Base-by-base conservation (phyloP, 2,113 vertebrate genomes). In the Anoura caudifer region DNA sequence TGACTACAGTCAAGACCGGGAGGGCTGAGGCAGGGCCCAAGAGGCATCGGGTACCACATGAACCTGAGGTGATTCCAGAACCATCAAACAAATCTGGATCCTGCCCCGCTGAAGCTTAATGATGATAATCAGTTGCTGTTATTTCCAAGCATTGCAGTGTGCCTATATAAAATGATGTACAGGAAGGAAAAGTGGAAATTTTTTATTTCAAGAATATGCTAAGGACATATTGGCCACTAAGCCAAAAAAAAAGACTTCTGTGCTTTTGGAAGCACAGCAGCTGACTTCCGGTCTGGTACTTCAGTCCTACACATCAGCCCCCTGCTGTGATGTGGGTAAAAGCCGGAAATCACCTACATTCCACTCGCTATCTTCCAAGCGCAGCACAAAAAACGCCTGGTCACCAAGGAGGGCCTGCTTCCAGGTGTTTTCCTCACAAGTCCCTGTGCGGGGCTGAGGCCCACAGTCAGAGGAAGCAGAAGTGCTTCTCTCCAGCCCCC, bases 321-420 rank as follows among this genome's bases (percentile, higher is more conserved):
- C 70, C 56, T 4, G 45, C 47, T 12, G 63, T 2, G 73, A 83
- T 6, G 8, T 69, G 15, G 69, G 31, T 47, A 19, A 36, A 45
- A 63, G 33, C 70, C 28, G 11, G 83, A 36, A 67, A 26, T 6
- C 90, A 26, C n/a, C 79, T n/a, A 50, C n/a, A 43, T 47, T 83
- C 47, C 15, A 2, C 54, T 82, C 73, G 22, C 54, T 22, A 1
- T 36, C 73, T 56, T 76, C 96, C 61, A 22, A 47, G 69, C 2
- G 36, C 31, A 7, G 61, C 61, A 0, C 4, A 2, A 43, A 85
- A 89, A 88, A 38, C 0, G 69, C 80, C 84, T 77, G 2, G 56
- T 97, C 93, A 97, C 75, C 28, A 10, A 10, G 22, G 56, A 92
- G 65, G 84, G 85, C 91, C 90, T 5, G 56, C 10, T 5, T 87